Percentiles rank a stretch among this genome's conserved stretches.
phyloP scores from a whole-genome alignment of 2,797 vertebrate species.

The Poeciliopsis paucimaculata region DNA sequence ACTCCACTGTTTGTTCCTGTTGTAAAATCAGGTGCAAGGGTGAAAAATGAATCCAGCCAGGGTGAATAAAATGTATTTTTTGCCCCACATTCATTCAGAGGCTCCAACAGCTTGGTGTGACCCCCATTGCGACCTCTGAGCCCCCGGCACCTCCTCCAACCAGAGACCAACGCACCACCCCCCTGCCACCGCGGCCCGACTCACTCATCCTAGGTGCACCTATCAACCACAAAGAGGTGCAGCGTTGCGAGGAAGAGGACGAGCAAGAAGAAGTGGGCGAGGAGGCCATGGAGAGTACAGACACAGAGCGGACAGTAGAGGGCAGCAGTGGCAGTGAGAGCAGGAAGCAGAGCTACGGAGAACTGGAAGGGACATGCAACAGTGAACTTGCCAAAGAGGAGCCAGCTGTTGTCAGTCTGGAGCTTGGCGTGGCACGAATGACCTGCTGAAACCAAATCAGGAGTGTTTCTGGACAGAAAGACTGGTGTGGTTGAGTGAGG shows the following conservation, averaged over 20 bases:
- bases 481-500: conserved; percentile 23
- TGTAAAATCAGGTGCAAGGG: neutral
- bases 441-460: conserved; percentile 84
- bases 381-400: conserved; percentile 84
- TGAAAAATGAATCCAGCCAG: neutral
- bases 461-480: conserved; percentile 48
- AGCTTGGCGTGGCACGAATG: conserved; percentile 96
- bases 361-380: conserved; percentile 72
- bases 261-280: conserved; percentile 80
- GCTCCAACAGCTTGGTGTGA: conserved; percentile 82
- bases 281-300: conserved; percentile 75
- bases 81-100: conserved; percentile 76
- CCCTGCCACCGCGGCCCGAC: conserved; percentile 73
- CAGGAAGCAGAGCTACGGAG: conserved; percentile 90
- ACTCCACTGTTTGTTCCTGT: neutral
- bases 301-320: conserved; percentile 90
- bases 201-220: conserved; percentile 84
- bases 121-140: conserved; percentile 67
- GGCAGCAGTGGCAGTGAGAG: conserved; percentile 92
- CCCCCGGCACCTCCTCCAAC: conserved; percentile 58
- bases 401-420: conserved; percentile 91
- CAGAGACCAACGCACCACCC: conserved; percentile 74
- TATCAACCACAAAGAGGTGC: conserved; percentile 86
- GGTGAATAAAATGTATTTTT: neutral
- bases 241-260: conserved; percentile 78